phyloP scores from a whole-genome alignment of 2,113 vertebrate species.

The Falcunculus frontatus region DNA sequence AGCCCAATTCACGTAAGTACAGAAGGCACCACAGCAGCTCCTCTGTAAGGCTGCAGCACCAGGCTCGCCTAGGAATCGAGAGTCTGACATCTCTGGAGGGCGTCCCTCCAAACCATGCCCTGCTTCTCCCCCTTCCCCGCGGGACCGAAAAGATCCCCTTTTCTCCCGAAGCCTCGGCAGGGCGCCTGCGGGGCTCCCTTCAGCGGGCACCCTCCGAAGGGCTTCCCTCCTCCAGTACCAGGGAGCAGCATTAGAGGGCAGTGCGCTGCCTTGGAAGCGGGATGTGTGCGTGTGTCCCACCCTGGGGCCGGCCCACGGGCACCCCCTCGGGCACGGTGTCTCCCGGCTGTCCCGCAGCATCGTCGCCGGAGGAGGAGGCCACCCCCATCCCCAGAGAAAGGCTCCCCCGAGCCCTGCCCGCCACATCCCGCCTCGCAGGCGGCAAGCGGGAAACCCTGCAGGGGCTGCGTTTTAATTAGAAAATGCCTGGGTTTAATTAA shows the following conservation, averaged over 20 bases:
- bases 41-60: neutral
- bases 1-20: neutral
- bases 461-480: constrained; percentile 15
- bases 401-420: neutral
- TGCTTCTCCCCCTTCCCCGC: neutral
- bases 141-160: neutral
- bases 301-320: neutral
- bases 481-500: constrained; percentile 36
- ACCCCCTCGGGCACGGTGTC: neutral
- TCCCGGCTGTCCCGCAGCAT: neutral
- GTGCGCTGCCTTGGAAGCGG: neutral
- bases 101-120: no score
- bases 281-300: rapidly evolving
- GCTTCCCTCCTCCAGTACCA: neutral
- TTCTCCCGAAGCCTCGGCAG: neutral
- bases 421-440: neutral
- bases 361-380: neutral
- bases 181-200: neutral
- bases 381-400: neutral
- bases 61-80: neutral
- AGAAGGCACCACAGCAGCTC: neutral
- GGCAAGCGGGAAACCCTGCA: neutral
- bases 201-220: neutral
- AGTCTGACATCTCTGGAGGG: neutral
- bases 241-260: constrained; percentile 27